A percentile compares a stretch with the other conserved stretches of the same genome.
phyloP scores from a whole-genome alignment of 2,113 vertebrate species.

The Aegithalos caudatus region DNA sequence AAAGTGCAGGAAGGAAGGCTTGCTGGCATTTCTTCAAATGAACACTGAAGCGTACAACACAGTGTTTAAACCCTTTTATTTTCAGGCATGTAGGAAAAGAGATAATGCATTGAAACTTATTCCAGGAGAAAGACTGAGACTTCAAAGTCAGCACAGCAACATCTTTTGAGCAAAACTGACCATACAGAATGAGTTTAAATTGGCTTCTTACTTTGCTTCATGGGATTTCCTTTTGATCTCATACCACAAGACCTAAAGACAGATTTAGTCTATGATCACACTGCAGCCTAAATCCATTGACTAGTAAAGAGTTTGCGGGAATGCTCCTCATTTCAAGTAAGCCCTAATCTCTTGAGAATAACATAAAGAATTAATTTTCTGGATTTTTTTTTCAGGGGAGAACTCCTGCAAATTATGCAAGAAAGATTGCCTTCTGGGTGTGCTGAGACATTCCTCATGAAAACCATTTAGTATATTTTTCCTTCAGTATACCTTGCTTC shows the following conservation, averaged over 20 bases:
- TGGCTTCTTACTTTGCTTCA: background rate
- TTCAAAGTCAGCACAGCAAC: background rate
- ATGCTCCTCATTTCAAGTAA: background rate
- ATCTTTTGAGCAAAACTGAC: conserved; percentile 3
- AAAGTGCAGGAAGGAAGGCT: background rate
- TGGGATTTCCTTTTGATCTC: conserved; percentile 29
- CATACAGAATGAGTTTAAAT: background rate
- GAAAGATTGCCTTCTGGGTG: background rate
- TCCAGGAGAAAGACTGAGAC: background rate
- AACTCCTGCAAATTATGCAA: background rate
- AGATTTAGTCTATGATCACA: background rate
- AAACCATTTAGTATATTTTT: background rate
- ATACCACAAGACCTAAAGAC: background rate
- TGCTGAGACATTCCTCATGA: background rate
- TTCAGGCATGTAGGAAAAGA: background rate
- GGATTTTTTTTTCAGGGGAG: background rate
- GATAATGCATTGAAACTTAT: background rate
- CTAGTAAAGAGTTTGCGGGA: background rate
- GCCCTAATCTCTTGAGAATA: background rate
- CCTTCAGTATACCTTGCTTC: background rate
- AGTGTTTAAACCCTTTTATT: conserved; percentile 6
- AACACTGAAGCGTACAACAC: background rate
- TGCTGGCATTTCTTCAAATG: background rate
- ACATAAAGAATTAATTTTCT: background rate
- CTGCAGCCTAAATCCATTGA: background rate